phyloP scores from a whole-genome alignment of 2,113 vertebrate species.

The Petroica traversi region DNA sequence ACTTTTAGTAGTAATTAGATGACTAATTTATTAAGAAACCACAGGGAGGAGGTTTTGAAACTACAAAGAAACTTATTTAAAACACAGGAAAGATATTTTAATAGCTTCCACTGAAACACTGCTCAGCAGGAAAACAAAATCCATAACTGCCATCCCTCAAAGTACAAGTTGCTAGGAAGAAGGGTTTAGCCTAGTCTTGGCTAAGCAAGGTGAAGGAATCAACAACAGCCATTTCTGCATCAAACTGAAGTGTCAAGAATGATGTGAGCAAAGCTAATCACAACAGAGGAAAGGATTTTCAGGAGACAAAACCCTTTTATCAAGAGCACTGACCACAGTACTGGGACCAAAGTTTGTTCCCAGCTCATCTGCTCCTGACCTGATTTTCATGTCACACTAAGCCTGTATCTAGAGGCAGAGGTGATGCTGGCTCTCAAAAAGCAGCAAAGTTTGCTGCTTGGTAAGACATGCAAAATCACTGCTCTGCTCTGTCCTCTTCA shows the following conservation, averaged over 20 bases:
- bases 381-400: not conserved
- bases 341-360: not conserved
- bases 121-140: not conserved
- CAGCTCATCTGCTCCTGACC: not conserved
- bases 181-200: not conserved
- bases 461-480: not conserved
- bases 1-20: not conserved
- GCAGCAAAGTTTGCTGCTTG: not conserved
- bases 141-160: fast-evolving
- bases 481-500: not conserved
- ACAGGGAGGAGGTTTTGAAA: not conserved
- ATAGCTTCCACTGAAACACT: not conserved
- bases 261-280: not conserved
- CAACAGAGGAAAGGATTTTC: not conserved
- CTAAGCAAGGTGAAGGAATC: not conserved
- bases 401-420: not conserved
- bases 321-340: not conserved
- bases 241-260: not conserved
- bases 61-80: not conserved
- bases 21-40: not conserved
- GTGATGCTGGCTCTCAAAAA: not conserved
- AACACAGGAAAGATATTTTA: not conserved
- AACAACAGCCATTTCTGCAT: not conserved
- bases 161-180: not conserved
- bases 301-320: not conserved